A percentile compares a stretch with the other conserved stretches of the same genome.
These are phyloP conservation scores for Ptychoptera albimana DNA, from an alignment of 2,888 invertebrate genomes.

Conservation along the genomic window DNA sequence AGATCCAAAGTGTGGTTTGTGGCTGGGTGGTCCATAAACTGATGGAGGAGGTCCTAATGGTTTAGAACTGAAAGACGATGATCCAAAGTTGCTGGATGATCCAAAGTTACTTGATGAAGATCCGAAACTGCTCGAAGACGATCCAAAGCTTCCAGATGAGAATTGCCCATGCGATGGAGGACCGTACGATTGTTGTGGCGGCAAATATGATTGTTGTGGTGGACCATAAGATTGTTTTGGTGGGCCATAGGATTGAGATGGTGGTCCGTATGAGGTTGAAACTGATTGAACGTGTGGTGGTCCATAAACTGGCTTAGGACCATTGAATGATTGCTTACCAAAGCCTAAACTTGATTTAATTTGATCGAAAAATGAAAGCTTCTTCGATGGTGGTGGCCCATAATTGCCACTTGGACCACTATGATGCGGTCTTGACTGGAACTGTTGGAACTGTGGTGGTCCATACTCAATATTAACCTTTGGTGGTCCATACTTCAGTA, in stretches of 20 bases:
- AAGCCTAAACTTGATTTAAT: conserved; percentile 26
- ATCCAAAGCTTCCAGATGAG: conserved; percentile 15
- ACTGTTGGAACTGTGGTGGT: background rate
- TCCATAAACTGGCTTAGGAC: conserved; percentile 26
- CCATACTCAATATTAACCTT: conserved; percentile 31
- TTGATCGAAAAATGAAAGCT: conserved; percentile 21
- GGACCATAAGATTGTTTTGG: conserved; percentile 18
- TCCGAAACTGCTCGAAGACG: conserved; percentile 8
- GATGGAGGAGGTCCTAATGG: conserved; percentile 3
- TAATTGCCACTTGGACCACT: background rate
- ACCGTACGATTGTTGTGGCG: conserved; percentile 24
- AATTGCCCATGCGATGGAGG: conserved; percentile 14
- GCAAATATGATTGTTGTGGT: conserved; percentile 17
- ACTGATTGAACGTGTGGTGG: conserved; percentile 27
- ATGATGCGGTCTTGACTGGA: background rate
- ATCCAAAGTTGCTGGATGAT: conserved; percentile 3
- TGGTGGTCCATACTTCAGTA: conserved; percentile 34
- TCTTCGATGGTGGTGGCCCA: conserved; percentile 6
- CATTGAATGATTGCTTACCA: conserved; percentile 7
- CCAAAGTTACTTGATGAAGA: background rate
- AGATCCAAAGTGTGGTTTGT: conserved; percentile 18
- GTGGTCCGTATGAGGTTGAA: conserved; percentile 23
- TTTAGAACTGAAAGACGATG: conserved; percentile 5
- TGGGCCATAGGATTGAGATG: conserved; percentile 24
- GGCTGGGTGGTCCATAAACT: conserved; percentile 35